phyloP scores from a whole-genome alignment of 2,797 vertebrate species.

The Cichlasoma orientale region DNA sequence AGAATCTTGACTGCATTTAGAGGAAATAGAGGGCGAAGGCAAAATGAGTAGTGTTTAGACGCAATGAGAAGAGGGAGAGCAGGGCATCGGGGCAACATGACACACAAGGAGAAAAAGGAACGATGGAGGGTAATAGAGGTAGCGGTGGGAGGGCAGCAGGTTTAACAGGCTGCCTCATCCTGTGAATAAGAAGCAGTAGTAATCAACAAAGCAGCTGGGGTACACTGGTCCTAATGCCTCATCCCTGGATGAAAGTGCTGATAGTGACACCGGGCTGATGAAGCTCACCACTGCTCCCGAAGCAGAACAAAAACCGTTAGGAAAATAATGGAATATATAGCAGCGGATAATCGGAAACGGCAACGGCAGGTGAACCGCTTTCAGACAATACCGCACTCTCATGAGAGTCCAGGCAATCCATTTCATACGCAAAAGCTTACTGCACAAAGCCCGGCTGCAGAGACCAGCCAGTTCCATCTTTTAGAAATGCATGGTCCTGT shows the following conservation, averaged over 20 bases:
- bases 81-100: slow-evolving; percentile 3
- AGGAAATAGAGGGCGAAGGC: slow-evolving; percentile 28
- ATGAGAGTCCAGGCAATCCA: slow-evolving; percentile 34
- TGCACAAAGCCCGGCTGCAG: slow-evolving; percentile 13
- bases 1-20: slow-evolving; percentile 29
- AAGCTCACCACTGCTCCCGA: slow-evolving; percentile 19
- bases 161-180: slow-evolving; percentile 10
- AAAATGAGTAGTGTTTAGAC: slow-evolving; percentile 23
- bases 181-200: slow-evolving; percentile 45
- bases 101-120: background rate
- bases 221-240: slow-evolving; percentile 41
- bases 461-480: slow-evolving; percentile 21
- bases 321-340: slow-evolving; percentile 47
- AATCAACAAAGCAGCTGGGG: slow-evolving; percentile 24
- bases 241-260: slow-evolving; percentile 58
- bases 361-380: slow-evolving; percentile 51
- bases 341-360: slow-evolving; percentile 41
- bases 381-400: slow-evolving; percentile 17
- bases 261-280: slow-evolving; percentile 65
- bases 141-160: background rate
- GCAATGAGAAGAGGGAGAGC: background rate
- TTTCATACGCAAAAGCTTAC: slow-evolving; percentile 46
- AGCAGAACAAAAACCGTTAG: slow-evolving; percentile 33
- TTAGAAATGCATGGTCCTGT: slow-evolving; percentile 8
- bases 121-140: slow-evolving; percentile 14